Base-by-base conservation (phyloP, 2,797 vertebrate species). In the Hydrolagus colliei region DNA sequence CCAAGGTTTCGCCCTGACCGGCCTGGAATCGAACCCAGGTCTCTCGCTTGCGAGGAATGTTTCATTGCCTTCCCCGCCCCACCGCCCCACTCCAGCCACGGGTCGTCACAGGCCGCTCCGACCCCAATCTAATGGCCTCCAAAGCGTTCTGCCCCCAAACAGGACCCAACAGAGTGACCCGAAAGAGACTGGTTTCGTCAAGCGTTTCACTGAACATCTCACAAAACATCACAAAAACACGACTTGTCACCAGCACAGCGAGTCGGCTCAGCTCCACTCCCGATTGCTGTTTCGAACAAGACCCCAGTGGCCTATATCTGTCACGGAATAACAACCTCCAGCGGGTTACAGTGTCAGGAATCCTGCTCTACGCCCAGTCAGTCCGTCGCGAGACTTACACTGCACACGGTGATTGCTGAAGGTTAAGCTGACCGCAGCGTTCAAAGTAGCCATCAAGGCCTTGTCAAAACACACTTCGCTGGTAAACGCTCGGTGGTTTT, bases 391-490 rank as follows among this genome's bases (percentile, higher is more conserved):
- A 1, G 27, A 67, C 65, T 18, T 32, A 63, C 41, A 52, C 3
- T 71, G 16, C 79, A 71, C 2, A 6, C 65, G 12, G 62, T 52
- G 2, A 10, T 68, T 41, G 41, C 10, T 41, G 68, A 68, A 68
- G 78, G 63, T 16, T 67, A 82, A 82, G 65, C 16, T 84, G 71
- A 84, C 71, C 32, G 7, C 18, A 82, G 68, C 13, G 41, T 71
- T 71, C 65, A 35, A 62, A 84, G 32, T 20, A 84, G 11, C 65
- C 32, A 84, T 84, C 32, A 71, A 84, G 18, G 9, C 10, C 63
- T 52, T 27, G 68, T 1, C 32, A 67, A 71, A 32, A 84, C 41
- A 67, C 41, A 52, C 41, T 52, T 52, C 41, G 6, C 41, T 52
- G 41, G 41, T 52, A 52, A 52, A 52, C 41, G 71, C 9, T 41